phyloP scores from a whole-genome alignment of 2,797 vertebrate species.

The Hozukius guyotensis region DNA sequence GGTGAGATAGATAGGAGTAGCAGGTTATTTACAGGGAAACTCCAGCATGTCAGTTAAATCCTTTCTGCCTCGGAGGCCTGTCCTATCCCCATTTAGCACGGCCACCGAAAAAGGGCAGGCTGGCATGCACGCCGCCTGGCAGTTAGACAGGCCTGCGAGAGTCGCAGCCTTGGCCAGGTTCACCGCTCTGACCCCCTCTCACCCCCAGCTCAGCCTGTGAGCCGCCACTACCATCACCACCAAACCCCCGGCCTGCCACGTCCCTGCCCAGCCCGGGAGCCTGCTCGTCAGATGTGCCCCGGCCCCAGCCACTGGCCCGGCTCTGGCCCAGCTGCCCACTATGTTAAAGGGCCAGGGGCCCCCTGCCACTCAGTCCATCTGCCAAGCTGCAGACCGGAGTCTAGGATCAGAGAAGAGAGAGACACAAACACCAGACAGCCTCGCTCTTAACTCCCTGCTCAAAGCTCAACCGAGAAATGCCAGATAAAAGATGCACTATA shows the following conservation, averaged over 20 bases:
- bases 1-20: slow-evolving; percentile 66
- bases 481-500: slow-evolving; percentile 73
- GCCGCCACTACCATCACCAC: slow-evolving; percentile 37
- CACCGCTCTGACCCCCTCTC: slow-evolving; percentile 65
- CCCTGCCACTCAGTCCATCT: slow-evolving; percentile 82
- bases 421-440: slow-evolving; percentile 60
- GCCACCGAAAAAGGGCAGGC: slow-evolving; percentile 65
- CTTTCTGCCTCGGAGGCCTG: slow-evolving; percentile 68
- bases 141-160: slow-evolving; percentile 58
- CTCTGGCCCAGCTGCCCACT: slow-evolving; percentile 77
- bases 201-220: slow-evolving; percentile 65
- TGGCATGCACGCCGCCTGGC: slow-evolving; percentile 61
- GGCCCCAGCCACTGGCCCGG: slow-evolving; percentile 67
- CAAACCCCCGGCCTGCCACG: slow-evolving; percentile 19
- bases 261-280: slow-evolving; percentile 66
- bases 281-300: slow-evolving; percentile 77
- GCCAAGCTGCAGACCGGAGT: slow-evolving; percentile 73
- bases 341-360: slow-evolving; percentile 81
- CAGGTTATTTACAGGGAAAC: slow-evolving; percentile 79
- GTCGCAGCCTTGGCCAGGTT: slow-evolving; percentile 66
- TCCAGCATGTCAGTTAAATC: slow-evolving; percentile 72
- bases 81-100: slow-evolving; percentile 71
- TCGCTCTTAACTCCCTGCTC: slow-evolving; percentile 59
- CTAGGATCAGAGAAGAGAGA: slow-evolving; percentile 70
- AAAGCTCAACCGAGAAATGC: slow-evolving; percentile 62